Conservation (phyloP, 1,140 invertebrate genomes). For the Coelopa frigida region DNA sequence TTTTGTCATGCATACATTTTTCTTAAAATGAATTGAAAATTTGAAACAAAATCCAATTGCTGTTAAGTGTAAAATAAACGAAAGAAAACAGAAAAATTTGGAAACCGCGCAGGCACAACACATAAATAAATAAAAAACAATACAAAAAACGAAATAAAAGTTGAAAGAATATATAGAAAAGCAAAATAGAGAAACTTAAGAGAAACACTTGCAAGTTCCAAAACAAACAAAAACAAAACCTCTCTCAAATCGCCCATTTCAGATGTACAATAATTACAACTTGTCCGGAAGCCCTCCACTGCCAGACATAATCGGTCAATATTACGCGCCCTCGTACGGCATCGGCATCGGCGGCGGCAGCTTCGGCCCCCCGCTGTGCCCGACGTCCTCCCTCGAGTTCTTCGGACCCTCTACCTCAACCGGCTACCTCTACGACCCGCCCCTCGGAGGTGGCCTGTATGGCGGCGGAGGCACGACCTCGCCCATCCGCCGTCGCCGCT, state of each 20-base stretch:
- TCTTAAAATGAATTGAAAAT: constrained; percentile 1
- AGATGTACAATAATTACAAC: constrained; percentile 44
- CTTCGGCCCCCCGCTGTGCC: constrained; percentile 10
- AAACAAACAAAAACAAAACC: constrained; percentile 19
- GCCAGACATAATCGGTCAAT: constrained; percentile 42
- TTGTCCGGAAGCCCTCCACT: constrained; percentile 39
- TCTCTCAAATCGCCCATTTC: constrained; percentile 44
- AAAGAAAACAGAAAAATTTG: constrained; percentile 11
- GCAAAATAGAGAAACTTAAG: constrained; percentile 15
- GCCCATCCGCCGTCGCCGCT: constrained; percentile 38
- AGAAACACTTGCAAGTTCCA: constrained; percentile 22
- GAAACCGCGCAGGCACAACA: constrained; percentile 10
- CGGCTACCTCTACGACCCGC: constrained; percentile 21
- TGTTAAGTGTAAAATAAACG: neutral
- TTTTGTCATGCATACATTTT: constrained; percentile 3
- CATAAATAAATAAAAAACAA: constrained; percentile 12
- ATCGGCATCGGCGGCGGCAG: constrained; percentile 9
- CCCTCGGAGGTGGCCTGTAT: constrained; percentile 16
- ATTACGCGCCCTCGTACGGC: constrained; percentile 24
- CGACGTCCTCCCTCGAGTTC: constrained; percentile 11
- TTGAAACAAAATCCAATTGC: neutral
- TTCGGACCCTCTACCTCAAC: constrained; percentile 17
- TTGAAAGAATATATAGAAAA: constrained; percentile 11
- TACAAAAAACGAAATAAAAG: constrained; percentile 9
- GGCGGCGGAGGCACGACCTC: constrained; percentile 24